These are phyloP conservation scores for Rhogogaster chlorosoma DNA, from an alignment of 2,888 invertebrate genomes.

Conservation along the genomic window DNA sequence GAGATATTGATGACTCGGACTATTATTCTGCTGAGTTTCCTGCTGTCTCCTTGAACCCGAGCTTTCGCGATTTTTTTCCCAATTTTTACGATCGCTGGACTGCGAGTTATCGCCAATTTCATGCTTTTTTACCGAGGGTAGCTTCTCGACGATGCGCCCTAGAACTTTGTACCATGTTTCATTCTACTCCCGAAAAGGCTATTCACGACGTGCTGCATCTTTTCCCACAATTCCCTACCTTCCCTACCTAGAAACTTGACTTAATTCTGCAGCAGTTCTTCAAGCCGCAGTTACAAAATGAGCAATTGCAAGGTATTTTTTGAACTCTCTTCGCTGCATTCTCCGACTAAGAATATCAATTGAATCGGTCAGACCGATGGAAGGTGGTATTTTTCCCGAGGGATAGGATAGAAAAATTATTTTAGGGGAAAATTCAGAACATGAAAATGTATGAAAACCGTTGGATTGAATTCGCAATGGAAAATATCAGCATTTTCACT, in stretches of 20 bases:
- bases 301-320: neutral
- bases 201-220: neutral
- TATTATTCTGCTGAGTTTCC: neutral
- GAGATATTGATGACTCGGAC: neutral
- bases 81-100: neutral
- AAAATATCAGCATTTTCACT: neutral
- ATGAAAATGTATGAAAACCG: neutral
- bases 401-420: neutral
- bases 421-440: neutral
- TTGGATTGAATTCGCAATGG: neutral
- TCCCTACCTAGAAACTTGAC: neutral
- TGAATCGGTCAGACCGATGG: neutral
- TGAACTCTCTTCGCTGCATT: neutral
- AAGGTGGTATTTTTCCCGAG: neutral
- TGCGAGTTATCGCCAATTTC: neutral
- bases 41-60: neutral
- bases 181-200: neutral
- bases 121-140: neutral
- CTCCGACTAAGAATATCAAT: neutral
- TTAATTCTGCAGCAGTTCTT: neutral
- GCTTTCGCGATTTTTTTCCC: neutral
- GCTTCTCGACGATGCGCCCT: neutral
- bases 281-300: neutral
- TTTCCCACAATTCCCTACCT: neutral
- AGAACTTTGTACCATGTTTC: neutral